Evolutionary conservation across 2,888 invertebrate species (phyloP), one percentile per base, ranked within the genome.

Genomic region (Alentia gelatinosa): DNA sequence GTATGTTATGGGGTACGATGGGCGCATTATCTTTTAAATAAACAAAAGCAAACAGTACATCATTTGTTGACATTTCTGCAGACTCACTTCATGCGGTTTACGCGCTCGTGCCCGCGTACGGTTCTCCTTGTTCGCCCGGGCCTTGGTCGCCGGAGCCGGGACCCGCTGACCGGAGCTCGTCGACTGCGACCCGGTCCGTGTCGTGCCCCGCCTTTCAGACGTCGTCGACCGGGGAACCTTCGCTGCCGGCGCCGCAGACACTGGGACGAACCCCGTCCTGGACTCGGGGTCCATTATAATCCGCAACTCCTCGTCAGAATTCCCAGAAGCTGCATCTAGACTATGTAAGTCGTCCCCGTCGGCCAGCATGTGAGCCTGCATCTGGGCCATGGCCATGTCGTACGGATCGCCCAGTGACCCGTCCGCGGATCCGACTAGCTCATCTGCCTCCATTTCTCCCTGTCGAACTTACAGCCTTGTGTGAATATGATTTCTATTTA

Each of bases 311-410:
- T 86, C 86, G 42, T 86, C 86, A 0, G 86, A 47, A 33, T 47
- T 30, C 0, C 33, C 50, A 26, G 86, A 86, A 30, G 86, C 86
- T 1, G 47, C 30, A 5, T 86, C 86, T 33, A 86, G 30, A 33
- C 86, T 86, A 1, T 47, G 86, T n/a, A 47, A n/a, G 33, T 47
- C 50, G 30, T 86, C 47, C 5, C 50, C 47, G 50, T 86, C 86
- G 15, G 12, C 86, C 47, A 79, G n/a, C 79, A 79, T 79, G 39
- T 79, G 79, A 37, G 47, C 86, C 33, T 42, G 33, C 86, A 86
- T 86, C 42, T 86, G 86, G 23, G 42, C 42, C 30, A 47, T 47
- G 30, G 86, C 86, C 42, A 47, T 42, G 86, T 86, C 86, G 86
- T 86, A 86, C 0, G 50, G 35, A 30, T 50, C 86, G 26, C 15